Conservation (phyloP, 1,140 invertebrate species). For the Pteromalus puparum region DNA sequence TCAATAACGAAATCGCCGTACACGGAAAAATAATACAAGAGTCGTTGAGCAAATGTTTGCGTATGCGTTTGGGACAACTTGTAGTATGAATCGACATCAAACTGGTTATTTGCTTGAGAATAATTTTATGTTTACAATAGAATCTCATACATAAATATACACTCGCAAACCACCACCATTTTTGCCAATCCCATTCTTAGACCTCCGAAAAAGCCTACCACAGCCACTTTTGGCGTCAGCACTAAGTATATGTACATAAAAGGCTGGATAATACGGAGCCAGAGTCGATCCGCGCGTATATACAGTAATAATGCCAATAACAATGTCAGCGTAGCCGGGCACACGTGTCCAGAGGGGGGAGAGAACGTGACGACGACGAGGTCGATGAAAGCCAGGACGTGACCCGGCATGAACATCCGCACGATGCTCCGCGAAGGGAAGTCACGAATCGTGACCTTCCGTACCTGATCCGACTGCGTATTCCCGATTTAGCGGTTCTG, state of each 20-base stretch:
- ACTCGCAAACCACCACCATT: no score
- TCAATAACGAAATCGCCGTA: background rate
- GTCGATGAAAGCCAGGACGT: slow-evolving; percentile 66
- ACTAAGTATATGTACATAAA: background rate
- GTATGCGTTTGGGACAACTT: background rate
- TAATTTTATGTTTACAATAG: no score
- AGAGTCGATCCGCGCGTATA: background rate
- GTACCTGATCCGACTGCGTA: slow-evolving; percentile 65
- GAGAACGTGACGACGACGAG: slow-evolving; percentile 64
- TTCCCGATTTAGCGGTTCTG: slow-evolving; percentile 55
- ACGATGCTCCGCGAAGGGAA: slow-evolving; percentile 66
- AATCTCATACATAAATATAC: no score
- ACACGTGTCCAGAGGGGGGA: slow-evolving; percentile 40
- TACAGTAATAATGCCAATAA: background rate
- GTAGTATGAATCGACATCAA: background rate
- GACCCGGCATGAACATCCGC: slow-evolving; percentile 69
- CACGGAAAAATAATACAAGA: background rate
- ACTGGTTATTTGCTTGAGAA: no score
- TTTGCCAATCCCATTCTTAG: no score
- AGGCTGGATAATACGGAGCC: background rate
- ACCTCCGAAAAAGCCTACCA: background rate
- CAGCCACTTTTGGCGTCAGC: background rate
- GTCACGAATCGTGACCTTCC: slow-evolving; percentile 67
- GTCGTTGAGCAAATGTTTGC: background rate
- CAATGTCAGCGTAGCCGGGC: no score